These are phyloP conservation scores for Vandiemenella viatica DNA, from an alignment of 2,888 invertebrate genomes.

Conservation along the genomic window DNA sequence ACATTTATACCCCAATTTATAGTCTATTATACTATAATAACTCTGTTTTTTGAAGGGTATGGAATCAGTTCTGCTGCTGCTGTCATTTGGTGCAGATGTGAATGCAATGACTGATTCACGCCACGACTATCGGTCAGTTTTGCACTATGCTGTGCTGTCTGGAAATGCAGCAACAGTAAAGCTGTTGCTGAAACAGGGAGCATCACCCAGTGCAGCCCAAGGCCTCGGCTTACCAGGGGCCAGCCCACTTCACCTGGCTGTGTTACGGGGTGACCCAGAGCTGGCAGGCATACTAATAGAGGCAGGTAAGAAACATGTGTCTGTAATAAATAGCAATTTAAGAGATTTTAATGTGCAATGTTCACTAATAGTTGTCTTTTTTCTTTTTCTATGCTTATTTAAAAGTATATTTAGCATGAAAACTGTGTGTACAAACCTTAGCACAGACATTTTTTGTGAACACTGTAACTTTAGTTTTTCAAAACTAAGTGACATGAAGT, in stretches of 20 bases:
- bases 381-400: too few species aligned
- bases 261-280: slow-evolving; percentile 61
- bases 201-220: slow-evolving; percentile 45
- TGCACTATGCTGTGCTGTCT: slow-evolving; percentile 76
- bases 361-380: too few species aligned
- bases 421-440: too few species aligned
- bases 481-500: too few species aligned
- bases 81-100: slow-evolving; percentile 70
- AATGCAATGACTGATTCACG: slow-evolving; percentile 75
- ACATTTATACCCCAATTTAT: too few species aligned
- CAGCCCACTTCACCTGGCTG: slow-evolving; percentile 74
- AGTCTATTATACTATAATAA: too few species aligned
- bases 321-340: not conserved
- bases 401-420: too few species aligned
- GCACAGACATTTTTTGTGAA: too few species aligned
- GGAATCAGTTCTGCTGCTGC: slow-evolving; percentile 55
- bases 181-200: slow-evolving; percentile 68
- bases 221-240: slow-evolving; percentile 52
- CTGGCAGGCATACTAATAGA: slow-evolving; percentile 53
- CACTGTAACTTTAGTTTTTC: too few species aligned
- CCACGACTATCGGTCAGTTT: slow-evolving; percentile 72
- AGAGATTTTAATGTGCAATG: too few species aligned
- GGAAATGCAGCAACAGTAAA: slow-evolving; percentile 62
- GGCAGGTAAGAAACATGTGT: slow-evolving; percentile 66
- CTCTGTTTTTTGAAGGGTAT: slow-evolving; percentile 50